Evolutionary conservation across 2,888 invertebrate genomes (phyloP).

Genomic region (Lasius fuliginosus): DNA sequence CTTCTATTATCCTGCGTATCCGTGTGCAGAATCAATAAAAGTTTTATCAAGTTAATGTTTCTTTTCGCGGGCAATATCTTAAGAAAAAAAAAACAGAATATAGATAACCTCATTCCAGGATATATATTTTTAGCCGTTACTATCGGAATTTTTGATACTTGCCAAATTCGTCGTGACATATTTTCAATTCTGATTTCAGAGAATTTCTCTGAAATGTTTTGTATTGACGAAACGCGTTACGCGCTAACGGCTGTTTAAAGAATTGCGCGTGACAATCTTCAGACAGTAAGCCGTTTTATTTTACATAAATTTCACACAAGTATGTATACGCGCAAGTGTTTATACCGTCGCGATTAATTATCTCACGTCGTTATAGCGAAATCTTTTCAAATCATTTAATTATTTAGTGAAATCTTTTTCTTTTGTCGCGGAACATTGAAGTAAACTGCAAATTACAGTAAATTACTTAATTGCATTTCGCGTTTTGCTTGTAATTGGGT

Average conservation of each 20-base stretch:
- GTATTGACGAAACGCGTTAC: not conserved
- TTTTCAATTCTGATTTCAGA: constrained; percentile 28
- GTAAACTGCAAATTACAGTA: not conserved
- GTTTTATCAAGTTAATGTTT: constrained; percentile 55
- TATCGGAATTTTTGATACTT: constrained; percentile 42
- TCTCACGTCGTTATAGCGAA: not conserved
- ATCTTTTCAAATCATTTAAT: not conserved
- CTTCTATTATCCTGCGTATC: constrained; percentile 3
- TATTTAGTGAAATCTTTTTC: not conserved
- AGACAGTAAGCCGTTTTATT: not conserved
- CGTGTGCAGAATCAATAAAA: constrained; percentile 54
- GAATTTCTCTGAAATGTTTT: not conserved
- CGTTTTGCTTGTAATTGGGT: constrained; percentile 14
- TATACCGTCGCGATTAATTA: not conserved
- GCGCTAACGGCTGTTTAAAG: not conserved
- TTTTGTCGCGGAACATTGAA: not conserved
- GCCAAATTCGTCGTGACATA: not conserved
- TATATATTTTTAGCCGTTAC: constrained; percentile 44
- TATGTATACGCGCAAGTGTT: not conserved
- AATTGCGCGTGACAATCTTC: no score
- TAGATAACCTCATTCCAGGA: constrained; percentile 56
- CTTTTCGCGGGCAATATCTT: constrained; percentile 34
- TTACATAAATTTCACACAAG: not conserved
- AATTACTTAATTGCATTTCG: not conserved
- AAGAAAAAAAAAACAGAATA: constrained; percentile 45